Conservation (phyloP, 2,888 invertebrate genomes). For the Macrosoma leucophasiata region DNA sequence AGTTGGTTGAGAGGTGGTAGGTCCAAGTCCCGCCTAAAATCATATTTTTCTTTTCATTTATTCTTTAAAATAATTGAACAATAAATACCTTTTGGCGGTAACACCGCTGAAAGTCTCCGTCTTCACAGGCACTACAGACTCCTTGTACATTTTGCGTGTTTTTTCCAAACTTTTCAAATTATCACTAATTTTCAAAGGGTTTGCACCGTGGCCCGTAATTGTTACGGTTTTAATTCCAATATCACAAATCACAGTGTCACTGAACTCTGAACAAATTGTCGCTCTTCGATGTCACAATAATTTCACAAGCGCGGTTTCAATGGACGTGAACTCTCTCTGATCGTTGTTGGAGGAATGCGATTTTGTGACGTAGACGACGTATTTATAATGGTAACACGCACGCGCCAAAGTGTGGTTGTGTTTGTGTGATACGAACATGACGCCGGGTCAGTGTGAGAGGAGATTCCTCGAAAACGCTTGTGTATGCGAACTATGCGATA, state of each 20-base stretch:
- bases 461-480: slow-evolving; percentile 54
- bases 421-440: slow-evolving; percentile 37
- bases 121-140: slow-evolving; percentile 63
- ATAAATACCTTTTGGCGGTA: slow-evolving; percentile 63
- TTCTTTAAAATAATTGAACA: slow-evolving; percentile 13
- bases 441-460: slow-evolving; percentile 34
- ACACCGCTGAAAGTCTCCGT: slow-evolving; percentile 65
- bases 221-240: slow-evolving; percentile 48
- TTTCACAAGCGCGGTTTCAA: slow-evolving; percentile 51
- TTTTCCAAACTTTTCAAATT: slow-evolving; percentile 52
- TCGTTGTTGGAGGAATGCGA: slow-evolving; percentile 42
- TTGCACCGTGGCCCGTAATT: slow-evolving; percentile 37
- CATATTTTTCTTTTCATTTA: too few species aligned
- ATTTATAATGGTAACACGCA: slow-evolving; percentile 45
- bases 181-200: slow-evolving; percentile 48
- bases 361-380: slow-evolving; percentile 26
- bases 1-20: too few species aligned
- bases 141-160: slow-evolving; percentile 58
- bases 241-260: too few species aligned
- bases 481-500: too few species aligned
- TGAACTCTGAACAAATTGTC: too few species aligned
- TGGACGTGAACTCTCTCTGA: slow-evolving; percentile 40
- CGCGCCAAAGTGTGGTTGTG: slow-evolving; percentile 37
- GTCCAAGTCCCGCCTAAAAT: too few species aligned
- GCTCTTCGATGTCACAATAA: slow-evolving; percentile 72